These are phyloP conservation scores for Rhynchopsitta pachyrhyncha DNA, from an alignment of 2,113 vertebrate genomes.

Conservation along the genomic window DNA sequence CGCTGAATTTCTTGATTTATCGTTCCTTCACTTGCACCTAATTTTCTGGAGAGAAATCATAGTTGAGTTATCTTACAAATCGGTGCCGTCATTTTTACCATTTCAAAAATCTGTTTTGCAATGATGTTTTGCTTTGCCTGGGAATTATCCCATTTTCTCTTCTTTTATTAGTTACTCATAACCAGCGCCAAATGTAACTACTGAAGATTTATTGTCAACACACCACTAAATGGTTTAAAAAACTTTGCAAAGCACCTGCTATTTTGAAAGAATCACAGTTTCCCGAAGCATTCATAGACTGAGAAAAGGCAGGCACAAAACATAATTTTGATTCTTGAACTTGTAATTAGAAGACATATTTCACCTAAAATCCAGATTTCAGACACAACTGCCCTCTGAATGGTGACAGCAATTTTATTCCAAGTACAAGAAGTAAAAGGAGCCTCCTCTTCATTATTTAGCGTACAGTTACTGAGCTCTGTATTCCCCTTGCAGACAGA, in stretches of 20 bases:
- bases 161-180: not conserved
- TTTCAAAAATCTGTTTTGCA: not conserved
- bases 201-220: not conserved
- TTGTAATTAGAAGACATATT: not conserved
- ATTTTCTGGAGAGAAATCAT: slow-evolving; percentile 80
- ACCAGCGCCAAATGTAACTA: not conserved
- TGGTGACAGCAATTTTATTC: not conserved
- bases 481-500: not conserved
- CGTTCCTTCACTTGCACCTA: slow-evolving; percentile 97
- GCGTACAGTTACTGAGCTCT: not conserved
- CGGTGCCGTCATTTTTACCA: not conserved
- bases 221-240: not conserved
- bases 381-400: not conserved
- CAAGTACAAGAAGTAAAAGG: not conserved
- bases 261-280: not conserved
- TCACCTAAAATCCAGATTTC: not conserved
- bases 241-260: not conserved
- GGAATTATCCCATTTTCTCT: not conserved
- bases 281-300: not conserved
- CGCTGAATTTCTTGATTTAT: slow-evolving; percentile 99
- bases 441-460: not conserved
- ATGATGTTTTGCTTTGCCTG: not conserved
- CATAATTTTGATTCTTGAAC: not conserved
- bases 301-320: not conserved
- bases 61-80: not conserved